Evolutionary conservation across 2,797 vertebrate species (phyloP), one percentile per base, ranked within the genome.

Genomic region (Percopsis omiscomaycus): DNA sequence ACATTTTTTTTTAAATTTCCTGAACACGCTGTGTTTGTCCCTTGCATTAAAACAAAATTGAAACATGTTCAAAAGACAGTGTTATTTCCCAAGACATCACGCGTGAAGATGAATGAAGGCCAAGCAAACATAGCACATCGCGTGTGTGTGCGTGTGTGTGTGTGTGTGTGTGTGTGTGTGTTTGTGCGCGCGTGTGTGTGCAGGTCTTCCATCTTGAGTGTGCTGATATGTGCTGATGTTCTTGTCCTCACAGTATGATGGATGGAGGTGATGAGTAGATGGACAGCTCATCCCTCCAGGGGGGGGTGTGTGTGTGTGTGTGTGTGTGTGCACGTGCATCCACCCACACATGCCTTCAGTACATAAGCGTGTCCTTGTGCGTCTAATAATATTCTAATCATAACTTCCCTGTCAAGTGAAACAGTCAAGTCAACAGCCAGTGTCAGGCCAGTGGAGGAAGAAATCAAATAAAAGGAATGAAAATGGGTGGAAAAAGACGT

Each of bases 211-310:
- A 61, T 50, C 28, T 9, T 44, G 28, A 58, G 50, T 29, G 37
- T 1, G 12, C 15, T 66, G 29, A 42, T 37, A 45, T 71, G 14
- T 55, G 11, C n/a, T 49, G 37, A 73, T 46, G 28, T 49, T 55
- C 28, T 48, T 42, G 55, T 72, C 56, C 10, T 74, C 55, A 64
- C 42, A 46, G 54, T 58, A 60, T 70, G 61, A 86, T 84, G 69
- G 73, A 74, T 79, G 62, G 68, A 64, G 57, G 52, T 55, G 75
- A 77, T 82, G 56, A 63, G 56, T 60, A 83, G 82, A 84, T 84
- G 61, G 68, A 75, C 67, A 55, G 54, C 55, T 82, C 56, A 73
- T n/a, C 55, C 78, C 79, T 72, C 60, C 42, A 80, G 69, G 48
- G 48, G 48, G 29, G 27, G 1, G 48, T 32, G 53, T 55, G 48